Base-by-base conservation (phyloP, 2,113 vertebrate genomes). In the Actenoides hombroni region DNA sequence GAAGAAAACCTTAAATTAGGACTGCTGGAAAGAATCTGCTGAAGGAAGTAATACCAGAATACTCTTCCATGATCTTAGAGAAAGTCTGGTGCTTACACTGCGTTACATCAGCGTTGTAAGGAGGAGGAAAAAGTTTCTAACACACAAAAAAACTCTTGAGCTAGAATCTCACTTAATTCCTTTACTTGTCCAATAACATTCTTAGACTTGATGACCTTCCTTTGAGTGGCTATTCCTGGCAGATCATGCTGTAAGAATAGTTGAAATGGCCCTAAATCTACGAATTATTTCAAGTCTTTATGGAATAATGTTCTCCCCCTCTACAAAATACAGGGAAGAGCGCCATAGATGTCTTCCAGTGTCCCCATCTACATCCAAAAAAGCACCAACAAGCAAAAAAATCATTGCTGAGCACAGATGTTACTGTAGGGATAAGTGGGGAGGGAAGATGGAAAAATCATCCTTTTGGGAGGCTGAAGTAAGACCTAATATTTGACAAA, bases 1-100 rank as follows among this genome's bases (percentile, higher is more conserved):
- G 31, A 86, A 86, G 71, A 94, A 90, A 95, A 93, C 60, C 42
- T 61, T 86, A 54, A 51, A 80, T 86, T 86, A 81, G 60, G 53
- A 60, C 64, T 75, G 39, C 59, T 90, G 79, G 60, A 83, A 93
- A 86, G 29, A 96, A 88, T 78, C 56, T 75, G 63, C 64, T 90
- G 88, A 94, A 91, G 49, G 21, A 89, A 88, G 15, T 16, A 86
- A 70, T 63, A 94, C 19, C 21, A 60, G 71, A 78, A 70, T 71
- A 83, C 44, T 92, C 60, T 83, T 88, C 51, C 51, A 86, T 29
- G 9, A 77, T 74, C 49, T 33, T 76, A 77, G 31, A 69, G 17
- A 37, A 68, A 87, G n/a, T 61, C 63, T 56, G 14, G 23, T 77
- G 67, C 70, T 86, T 74, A 44, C 26, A 60, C 26, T 48, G 49